A percentile compares a stretch with the other conserved stretches of the same genome.
Evolutionary conservation across 2,888 invertebrate species (phyloP).

Genomic region (Ptilodon capucinus): DNA sequence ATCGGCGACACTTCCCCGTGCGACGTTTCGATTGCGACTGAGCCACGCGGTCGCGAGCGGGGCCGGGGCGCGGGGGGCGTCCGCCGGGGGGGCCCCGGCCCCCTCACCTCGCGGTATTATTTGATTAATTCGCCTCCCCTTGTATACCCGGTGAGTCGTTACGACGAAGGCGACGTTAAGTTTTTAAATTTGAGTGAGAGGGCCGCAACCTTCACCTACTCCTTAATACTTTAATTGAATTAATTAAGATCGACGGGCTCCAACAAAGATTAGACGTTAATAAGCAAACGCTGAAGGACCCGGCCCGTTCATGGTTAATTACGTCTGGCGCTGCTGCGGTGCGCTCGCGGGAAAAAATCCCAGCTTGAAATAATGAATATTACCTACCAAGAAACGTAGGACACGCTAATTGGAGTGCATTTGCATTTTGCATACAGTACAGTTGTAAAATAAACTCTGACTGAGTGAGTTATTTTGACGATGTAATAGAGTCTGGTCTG

Average conservation of each 20-base stretch:
- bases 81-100: conserved; percentile 47
- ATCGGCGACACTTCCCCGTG: conserved; percentile 73
- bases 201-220: conserved; percentile 80
- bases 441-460: conserved; percentile 69
- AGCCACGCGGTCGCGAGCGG: conserved; percentile 73
- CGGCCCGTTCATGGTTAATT: conserved; percentile 74
- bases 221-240: conserved; percentile 77
- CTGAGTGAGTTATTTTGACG: conserved; percentile 71
- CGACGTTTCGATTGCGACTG: conserved; percentile 77
- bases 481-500: conserved; percentile 56
- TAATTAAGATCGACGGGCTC: conserved; percentile 73
- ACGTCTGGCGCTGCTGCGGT: conserved; percentile 52
- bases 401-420: conserved; percentile 77
- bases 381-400: conserved; percentile 70
- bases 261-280: conserved; percentile 77
- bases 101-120: conserved; percentile 78
- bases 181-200: conserved; percentile 79
- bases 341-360: conserved; percentile 61
- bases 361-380: conserved; percentile 75
- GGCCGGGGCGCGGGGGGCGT: conserved; percentile 44
- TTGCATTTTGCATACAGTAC: too few relatives aligned
- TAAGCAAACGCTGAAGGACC: conserved; percentile 72
- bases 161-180: conserved; percentile 74
- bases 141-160: conserved; percentile 80
- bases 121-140: conserved; percentile 83